Evolutionary conservation across 2,113 vertebrate genomes (phyloP), one percentile per base, ranked within the genome.

Genomic region (Chlorocebus sabaeus): DNA sequence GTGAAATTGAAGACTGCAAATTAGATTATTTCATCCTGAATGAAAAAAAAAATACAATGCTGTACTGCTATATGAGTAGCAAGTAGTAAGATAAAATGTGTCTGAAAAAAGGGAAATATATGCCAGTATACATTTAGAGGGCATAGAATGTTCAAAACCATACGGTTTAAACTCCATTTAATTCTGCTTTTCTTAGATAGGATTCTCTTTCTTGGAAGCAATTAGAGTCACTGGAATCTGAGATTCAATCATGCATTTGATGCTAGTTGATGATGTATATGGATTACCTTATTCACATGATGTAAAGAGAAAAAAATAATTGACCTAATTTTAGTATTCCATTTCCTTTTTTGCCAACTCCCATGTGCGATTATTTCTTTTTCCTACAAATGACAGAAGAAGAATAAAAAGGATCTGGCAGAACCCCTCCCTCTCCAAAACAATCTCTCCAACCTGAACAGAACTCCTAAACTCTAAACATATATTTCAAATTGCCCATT

Each of bases 1-100:
- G 20, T 70, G 43, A 90, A 95, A 84, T 48, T 82, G 48, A 61
- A 94, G 32, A 61, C 52, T 91, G 52, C 86, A 94, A 89, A 67
- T 45, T 50, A 80, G 80, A 81, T 78, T 48, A 8, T 83, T 97
- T 76, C 40, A 91, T 86, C 11, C 45, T 83, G 30, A 96, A 89
- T 55, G 18, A n/a, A 84, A n/a, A 83, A n/a, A 45, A 64, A 72
- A 1, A 1, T 68, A 52, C 8, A 70, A 27, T 5, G 0, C 13
- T 43, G 16, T 20, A 85, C 11, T 52, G n/a, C 30, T 48, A 23
- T 11, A 38, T 52, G 70, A 88, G 38, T 40, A 61, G n/a, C 16
- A 68, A 88, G 30, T 32, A 55, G 40, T 25, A 68, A 59, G 45
- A 27, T 68, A 72, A 87, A 20, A 68, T n/a, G 27, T 20, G 10